Conservation (phyloP, 2,797 vertebrate genomes). For the Agapornis canus region DNA sequence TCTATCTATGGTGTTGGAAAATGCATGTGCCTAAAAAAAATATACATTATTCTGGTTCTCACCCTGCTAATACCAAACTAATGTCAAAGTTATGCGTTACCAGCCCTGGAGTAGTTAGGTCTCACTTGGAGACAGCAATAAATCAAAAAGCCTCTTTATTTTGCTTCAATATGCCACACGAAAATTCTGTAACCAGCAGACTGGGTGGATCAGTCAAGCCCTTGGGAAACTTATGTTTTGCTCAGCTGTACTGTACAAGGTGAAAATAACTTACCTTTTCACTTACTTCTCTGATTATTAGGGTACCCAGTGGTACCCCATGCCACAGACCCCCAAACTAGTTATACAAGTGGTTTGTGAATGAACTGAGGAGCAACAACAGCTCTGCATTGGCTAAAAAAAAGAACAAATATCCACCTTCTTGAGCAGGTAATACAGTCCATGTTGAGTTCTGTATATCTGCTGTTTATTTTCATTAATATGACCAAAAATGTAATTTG, state of each 20-base stretch:
- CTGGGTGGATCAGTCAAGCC: rapidly evolving
- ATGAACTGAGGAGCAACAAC: not conserved
- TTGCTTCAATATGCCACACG: not conserved
- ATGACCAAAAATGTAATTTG: not conserved
- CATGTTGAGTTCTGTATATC: rapidly evolving
- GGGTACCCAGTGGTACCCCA: not conserved
- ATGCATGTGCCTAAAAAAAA: not conserved
- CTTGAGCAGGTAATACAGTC: rapidly evolving
- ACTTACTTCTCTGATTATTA: not conserved
- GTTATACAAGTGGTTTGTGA: not conserved
- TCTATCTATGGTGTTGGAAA: not conserved
- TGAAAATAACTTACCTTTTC: not conserved
- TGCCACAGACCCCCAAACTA: not conserved
- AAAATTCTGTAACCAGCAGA: not conserved
- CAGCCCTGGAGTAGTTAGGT: not conserved
- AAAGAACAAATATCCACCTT: not conserved
- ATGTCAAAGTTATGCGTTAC: not conserved
- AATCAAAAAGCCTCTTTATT: not conserved
- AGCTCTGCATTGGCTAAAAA: not conserved
- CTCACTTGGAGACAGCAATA: not conserved
- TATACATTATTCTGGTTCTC: not conserved
- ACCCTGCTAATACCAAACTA: not conserved
- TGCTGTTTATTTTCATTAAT: not conserved
- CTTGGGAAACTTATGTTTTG: not conserved
- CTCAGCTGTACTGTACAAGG: not conserved